Percentiles rank a stretch among this genome's conserved stretches.
These are phyloP conservation scores for Calypte anna DNA, from an alignment of 2,113 vertebrate genomes.

Conservation along the genomic window DNA sequence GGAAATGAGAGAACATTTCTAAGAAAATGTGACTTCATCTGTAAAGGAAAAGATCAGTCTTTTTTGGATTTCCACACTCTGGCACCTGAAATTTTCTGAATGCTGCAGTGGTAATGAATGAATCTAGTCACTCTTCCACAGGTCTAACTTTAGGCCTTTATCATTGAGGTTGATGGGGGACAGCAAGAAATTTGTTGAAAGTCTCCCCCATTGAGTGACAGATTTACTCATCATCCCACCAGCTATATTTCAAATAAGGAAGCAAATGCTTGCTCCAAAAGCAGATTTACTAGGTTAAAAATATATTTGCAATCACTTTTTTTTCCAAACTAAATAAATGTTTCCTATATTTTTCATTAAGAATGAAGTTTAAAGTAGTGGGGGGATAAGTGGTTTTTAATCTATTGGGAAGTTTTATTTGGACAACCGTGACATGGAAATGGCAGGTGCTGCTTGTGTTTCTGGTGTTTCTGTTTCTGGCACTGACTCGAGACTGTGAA, in stretches of 20 bases:
- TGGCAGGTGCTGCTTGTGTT: neutral
- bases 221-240: neutral
- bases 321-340: neutral
- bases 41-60: neutral
- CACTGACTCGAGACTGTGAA: neutral
- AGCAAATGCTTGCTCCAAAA: slow-evolving; percentile 13
- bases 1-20: neutral
- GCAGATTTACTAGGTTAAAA: slow-evolving; percentile 29
- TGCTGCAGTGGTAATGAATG: neutral
- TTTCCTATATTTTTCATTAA: neutral
- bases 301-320: neutral
- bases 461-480: neutral
- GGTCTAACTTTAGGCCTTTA: neutral
- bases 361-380: neutral
- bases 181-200: slow-evolving; percentile 1
- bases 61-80: neutral
- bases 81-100: neutral
- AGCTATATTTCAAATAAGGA: slow-evolving; percentile 33
- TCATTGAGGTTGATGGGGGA: neutral
- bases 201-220: neutral
- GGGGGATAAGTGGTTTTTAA: neutral
- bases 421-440: neutral
- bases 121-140: neutral
- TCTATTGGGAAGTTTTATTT: neutral
- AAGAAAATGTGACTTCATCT: neutral